Base-by-base conservation (phyloP, 1,140 invertebrate genomes). In the Scaptomyza pallida region DNA sequence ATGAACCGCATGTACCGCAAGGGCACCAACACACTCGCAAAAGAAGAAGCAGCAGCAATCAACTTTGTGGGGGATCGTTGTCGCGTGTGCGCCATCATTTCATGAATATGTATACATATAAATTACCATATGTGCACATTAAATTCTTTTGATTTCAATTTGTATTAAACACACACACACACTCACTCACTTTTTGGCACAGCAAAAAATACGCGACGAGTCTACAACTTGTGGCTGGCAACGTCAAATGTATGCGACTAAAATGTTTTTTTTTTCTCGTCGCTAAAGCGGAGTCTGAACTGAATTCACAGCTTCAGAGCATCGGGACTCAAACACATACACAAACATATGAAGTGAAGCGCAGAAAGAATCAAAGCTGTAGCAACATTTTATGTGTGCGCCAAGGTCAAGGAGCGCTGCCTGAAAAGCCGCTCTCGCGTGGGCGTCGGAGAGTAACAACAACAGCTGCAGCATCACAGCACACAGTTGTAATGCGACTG, bases 351-450 rank as follows among this genome's bases (percentile, higher is more conserved):
- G 23, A 63, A 48, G 21, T 37, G 51, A 40, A 23, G 40, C 61
- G 48, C 51, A 37, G 21, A 64, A 52, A 60, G 9, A 30, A 30
- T 9, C 12, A 35, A 35, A 12, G 60, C 52, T 40, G 50, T 17
- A 59, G 70, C 62, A 72, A 72, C 63, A 72, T 73, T 74, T 68
- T 63, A 60, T 72, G 57, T 64, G 69, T 81, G 74, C 33, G 33
- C 74, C 82, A 86, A 86, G 82, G 82, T 86, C 82, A 86, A 86
- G 82, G 78, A 86, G 81, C 74, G 73, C 57, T 56, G 48, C 57
- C 59, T 52, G 35, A 47, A n/a, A 43, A 56, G 47, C 35, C 35
- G 51, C 62, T 67, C 54, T 60, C 63, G 63, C 70, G 70, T 67
- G 64, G 70, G 63, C 56, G 64, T 6, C 55, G 37, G 9, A 50